These are phyloP conservation scores for Coregonus ussuriensis DNA, from an alignment of 2,797 vertebrate species.

Conservation along the genomic window DNA sequence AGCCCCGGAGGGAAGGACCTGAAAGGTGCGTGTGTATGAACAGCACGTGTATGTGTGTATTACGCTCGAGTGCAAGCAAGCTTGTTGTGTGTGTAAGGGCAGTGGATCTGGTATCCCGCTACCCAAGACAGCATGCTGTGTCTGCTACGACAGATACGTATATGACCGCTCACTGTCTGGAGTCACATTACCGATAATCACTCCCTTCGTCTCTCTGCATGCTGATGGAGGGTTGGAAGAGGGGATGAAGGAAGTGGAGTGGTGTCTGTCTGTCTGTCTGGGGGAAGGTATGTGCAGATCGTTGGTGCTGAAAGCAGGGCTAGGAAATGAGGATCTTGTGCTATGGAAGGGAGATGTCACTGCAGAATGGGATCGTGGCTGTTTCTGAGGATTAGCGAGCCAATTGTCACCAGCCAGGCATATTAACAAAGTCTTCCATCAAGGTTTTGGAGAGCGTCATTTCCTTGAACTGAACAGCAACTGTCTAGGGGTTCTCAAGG, in stretches of 20 bases:
- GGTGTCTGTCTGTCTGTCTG: constrained; percentile 13
- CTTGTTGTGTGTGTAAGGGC: neutral
- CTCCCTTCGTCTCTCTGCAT: neutral
- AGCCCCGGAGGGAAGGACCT: too few species aligned
- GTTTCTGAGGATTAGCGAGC: neutral
- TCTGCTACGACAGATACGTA: constrained; percentile 53
- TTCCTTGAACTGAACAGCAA: neutral
- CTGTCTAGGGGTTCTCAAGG: neutral
- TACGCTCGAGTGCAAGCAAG: too few species aligned
- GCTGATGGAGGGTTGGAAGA: neutral
- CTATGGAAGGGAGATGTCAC: constrained; percentile 7
- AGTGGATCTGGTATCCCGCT: constrained; percentile 54
- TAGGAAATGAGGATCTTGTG: neutral
- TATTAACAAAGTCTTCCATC: neutral
- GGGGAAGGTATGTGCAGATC: constrained; percentile 23
- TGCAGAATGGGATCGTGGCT: neutral
- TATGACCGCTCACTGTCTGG: constrained; percentile 36
- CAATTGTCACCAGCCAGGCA: neutral
- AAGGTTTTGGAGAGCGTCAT: neutral
- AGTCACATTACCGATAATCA: constrained; percentile 5
- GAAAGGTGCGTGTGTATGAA: too few species aligned
- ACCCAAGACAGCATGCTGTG: constrained; percentile 25
- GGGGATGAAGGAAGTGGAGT: neutral
- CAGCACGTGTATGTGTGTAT: too few species aligned
- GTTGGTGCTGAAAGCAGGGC: constrained; percentile 30